phyloP scores from a whole-genome alignment of 2,888 invertebrate genomes.

The Ornithoptera alexandrae region DNA sequence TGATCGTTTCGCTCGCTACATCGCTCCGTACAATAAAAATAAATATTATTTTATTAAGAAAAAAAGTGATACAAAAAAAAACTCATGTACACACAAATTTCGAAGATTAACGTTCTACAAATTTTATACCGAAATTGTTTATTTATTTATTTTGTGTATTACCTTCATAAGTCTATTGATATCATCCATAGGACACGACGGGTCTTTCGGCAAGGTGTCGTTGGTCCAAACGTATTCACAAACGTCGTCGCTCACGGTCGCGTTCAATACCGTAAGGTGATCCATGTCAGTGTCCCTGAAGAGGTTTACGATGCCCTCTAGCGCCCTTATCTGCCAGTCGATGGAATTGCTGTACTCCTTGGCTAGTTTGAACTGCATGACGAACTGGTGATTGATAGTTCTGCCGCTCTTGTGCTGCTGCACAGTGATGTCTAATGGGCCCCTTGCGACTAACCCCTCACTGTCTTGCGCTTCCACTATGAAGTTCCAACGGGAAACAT shows the following conservation, averaged over 20 bases:
- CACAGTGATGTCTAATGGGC: slow-evolving; percentile 87
- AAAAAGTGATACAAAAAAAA: no score
- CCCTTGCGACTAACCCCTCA: slow-evolving; percentile 85
- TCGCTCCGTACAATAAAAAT: no score
- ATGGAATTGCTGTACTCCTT: slow-evolving; percentile 81
- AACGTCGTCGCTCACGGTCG: slow-evolving; percentile 80
- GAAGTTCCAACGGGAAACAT: slow-evolving; percentile 90
- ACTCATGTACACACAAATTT: no score
- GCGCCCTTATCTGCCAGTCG: slow-evolving; percentile 87
- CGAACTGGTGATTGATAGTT: slow-evolving; percentile 90
- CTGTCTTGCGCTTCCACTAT: slow-evolving; percentile 89
- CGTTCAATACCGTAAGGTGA: slow-evolving; percentile 85
- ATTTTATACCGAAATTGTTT: no score
- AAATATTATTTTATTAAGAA: no score
- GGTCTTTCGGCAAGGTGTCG: slow-evolving; percentile 87
- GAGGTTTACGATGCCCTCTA: slow-evolving; percentile 79
- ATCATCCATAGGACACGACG: slow-evolving; percentile 87
- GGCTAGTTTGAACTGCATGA: slow-evolving; percentile 80
- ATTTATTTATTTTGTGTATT: not conserved
- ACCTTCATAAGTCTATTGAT: slow-evolving; percentile 85
- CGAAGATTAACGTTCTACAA: no score
- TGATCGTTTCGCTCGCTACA: no score
- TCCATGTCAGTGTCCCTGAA: slow-evolving; percentile 82
- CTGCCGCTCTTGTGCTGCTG: slow-evolving; percentile 90
- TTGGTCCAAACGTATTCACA: slow-evolving; percentile 91